A percentile compares a stretch with the other conserved stretches of the same genome.
Conservation (phyloP, 2,797 vertebrate genomes). For the Rhabdomys pumilio region DNA sequence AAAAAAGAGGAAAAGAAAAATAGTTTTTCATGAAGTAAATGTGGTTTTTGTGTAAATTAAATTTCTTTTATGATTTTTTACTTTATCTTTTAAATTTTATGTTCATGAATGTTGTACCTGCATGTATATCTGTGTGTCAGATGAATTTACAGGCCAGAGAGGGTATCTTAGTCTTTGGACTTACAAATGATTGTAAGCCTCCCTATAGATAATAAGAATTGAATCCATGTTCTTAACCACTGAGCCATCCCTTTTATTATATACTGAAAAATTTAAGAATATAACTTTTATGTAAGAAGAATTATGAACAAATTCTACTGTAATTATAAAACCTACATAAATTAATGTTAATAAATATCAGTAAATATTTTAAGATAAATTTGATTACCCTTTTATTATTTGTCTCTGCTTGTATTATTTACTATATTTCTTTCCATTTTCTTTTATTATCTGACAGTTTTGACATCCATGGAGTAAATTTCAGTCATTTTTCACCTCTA, state of each 20-base stretch:
- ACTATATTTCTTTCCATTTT: neutral
- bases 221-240: neutral
- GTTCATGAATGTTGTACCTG: neutral
- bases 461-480: neutral
- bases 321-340: neutral
- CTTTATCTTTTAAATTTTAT: neutral
- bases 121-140: neutral
- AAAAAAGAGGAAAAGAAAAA: neutral
- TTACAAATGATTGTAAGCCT: neutral
- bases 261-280: neutral
- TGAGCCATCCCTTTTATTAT: neutral
- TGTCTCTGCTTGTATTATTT: neutral
- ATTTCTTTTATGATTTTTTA: neutral
- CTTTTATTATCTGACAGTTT: too few species aligned
- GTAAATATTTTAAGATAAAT: neutral
- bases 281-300: neutral
- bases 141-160: neutral
- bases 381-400: neutral
- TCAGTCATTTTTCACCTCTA: neutral
- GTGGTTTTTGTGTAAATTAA: too few species aligned
- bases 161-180: neutral
- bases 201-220: neutral
- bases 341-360: neutral
- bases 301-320: neutral
- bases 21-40: neutral